Percentiles rank a stretch among this genome's conserved stretches.
Evolutionary conservation across 2,113 vertebrate genomes (phyloP).

Genomic region (Bufo gargarizans): DNA sequence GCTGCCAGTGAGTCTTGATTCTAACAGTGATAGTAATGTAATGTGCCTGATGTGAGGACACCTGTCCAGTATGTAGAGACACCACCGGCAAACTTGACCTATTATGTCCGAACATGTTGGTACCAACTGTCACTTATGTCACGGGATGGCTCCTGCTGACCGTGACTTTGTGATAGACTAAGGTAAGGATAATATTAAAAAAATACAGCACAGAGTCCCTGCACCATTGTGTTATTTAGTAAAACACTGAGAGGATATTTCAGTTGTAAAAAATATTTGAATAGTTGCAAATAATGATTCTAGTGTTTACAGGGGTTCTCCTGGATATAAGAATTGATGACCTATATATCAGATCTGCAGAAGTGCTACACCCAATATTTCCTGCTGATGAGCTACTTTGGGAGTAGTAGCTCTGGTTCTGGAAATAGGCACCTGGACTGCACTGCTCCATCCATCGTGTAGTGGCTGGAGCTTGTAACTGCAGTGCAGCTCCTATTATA

Average conservation of each 20-base stretch:
- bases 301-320: not conserved
- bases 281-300: not conserved
- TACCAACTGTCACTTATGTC: not conserved
- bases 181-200: not conserved
- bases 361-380: no score
- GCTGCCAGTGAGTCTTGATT: slow-evolving; percentile 43
- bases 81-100: slow-evolving; percentile 9
- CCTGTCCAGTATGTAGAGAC: slow-evolving; percentile 38
- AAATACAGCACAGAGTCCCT: not conserved
- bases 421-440: no score
- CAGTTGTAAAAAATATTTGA: not conserved
- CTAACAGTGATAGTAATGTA: slow-evolving; percentile 43
- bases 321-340: no score
- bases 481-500: no score
- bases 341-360: no score
- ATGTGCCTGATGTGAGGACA: slow-evolving; percentile 46
- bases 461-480: no score
- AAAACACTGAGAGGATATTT: not conserved
- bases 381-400: no score
- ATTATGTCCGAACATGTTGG: slow-evolving; percentile 22
- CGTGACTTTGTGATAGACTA: not conserved
- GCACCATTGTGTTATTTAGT: not conserved
- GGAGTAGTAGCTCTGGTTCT: no score
- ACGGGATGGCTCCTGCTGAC: not conserved
- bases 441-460: no score